Base-by-base conservation (phyloP, 2,888 invertebrate species). In the Netelia virgata region DNA sequence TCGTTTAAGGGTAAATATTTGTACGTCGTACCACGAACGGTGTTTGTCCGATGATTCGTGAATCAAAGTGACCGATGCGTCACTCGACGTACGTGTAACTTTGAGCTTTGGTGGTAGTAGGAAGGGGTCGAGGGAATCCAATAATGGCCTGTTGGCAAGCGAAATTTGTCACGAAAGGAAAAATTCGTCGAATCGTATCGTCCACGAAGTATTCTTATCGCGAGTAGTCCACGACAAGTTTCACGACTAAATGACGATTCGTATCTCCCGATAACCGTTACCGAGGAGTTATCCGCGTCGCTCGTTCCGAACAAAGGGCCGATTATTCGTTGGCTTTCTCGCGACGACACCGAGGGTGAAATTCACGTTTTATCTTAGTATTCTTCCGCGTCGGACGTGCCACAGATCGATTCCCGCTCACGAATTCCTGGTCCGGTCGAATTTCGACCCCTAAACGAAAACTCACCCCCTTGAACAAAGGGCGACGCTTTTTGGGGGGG, bases 231-330 rank as follows among this genome's bases (percentile, higher is more conserved):
- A 36, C 36, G 8, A 36, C 36, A 36, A 36, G 36, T 36, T 36
- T 36, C 36, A 36, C 36, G 36, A 36, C 36, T 36, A 36, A 36
- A 6, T 36, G 36, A 36, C 36, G 36, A 36, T 36, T 36, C 36
- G 36, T 36, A 36, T 36, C 36, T 36, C 36, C 36, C 36, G 36
- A 36, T 36, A 36, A 36, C 36, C 36, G 36, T 36, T 36, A 36
- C 36, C 8, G 8, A 36, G 36, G 8, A 36, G 36, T 36, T 36
- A 36, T 36, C 14, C 47, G 10, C 47, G 47, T 47, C 14, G 1
- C 47, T n/a, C 16, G 20, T 50, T 11, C 63, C 63, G 47, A 73
- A 84, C 83, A 84, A 84, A 76, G 72, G 59, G 36, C 43, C n/a
- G 14, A 47, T 47, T 14, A 14, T 14, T 47, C 47, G 14, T 47